These are phyloP conservation scores for Lutjanus erythropterus DNA, from an alignment of 2,113 vertebrate genomes.

Conservation along the genomic window DNA sequence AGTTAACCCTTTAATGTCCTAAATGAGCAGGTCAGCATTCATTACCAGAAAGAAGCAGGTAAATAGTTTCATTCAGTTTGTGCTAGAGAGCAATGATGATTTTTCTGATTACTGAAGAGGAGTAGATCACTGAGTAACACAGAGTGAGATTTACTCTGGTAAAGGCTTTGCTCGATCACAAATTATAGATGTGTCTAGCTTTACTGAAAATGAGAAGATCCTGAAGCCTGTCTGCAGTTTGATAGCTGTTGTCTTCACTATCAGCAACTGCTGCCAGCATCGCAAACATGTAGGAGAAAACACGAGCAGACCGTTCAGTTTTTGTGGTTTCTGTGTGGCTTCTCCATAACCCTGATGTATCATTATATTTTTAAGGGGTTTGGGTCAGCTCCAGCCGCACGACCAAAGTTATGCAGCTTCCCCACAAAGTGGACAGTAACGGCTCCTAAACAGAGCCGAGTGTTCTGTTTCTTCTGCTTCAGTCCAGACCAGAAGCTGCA, in stretches of 20 bases:
- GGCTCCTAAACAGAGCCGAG: neutral
- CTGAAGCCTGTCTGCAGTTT: neutral
- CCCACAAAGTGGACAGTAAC: neutral
- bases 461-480: neutral
- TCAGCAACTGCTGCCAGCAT: neutral
- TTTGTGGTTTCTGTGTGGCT: constrained; percentile 5
- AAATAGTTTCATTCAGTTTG: neutral
- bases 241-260: neutral
- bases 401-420: constrained; percentile 6
- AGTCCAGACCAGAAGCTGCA: constrained; percentile 1
- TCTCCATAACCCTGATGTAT: constrained; percentile 2
- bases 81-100: neutral
- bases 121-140: no score
- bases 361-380: constrained; percentile 17
- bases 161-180: neutral
- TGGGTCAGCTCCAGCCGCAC: neutral
- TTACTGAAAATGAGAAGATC: neutral
- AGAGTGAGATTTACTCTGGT: neutral
- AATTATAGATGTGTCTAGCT: neutral
- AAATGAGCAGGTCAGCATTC: neutral
- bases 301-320: neutral
- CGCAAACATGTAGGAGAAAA: neutral
- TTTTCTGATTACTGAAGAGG: neutral
- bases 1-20: neutral
- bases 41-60: neutral